Base-by-base conservation (phyloP, 1,140 invertebrate genomes). In the Popillia japonica region DNA sequence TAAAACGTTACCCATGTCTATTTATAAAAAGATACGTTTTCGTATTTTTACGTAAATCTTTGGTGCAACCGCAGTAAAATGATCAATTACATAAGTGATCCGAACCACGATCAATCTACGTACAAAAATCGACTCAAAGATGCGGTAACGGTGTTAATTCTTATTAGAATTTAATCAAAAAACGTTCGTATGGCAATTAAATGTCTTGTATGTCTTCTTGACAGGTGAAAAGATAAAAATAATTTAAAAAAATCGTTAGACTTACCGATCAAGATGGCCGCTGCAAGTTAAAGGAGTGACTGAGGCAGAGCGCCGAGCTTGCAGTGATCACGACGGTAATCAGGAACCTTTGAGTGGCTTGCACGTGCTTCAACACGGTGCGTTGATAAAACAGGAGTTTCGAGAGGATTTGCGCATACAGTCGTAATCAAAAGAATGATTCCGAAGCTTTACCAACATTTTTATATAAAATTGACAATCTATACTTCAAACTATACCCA, bases 191-290 rank as follows among this genome's bases (percentile, higher is more conserved):
- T 44, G 14, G 22, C 72, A 41, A 41, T 17, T 41, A 41, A 41
- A 74, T 3, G 72, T 42, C 72, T 41, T 17, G 17, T 41, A 41
- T 20, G 41, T 22, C 41, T n/a, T 22, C 20, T 74, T 74, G 72
- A 41, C 61, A 68, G 61, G 72, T 74, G 40, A n/a, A 74, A 74
- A 74, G 41, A 74, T 41, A 74, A 74, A 40, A 41, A 44, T 41
- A 74, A 74, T 41, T 74, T 74, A 14, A 44, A 74, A 74, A 40
- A 74, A 74, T 74, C 10, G 72, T 40, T 11, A 41, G 34, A 74
- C 72, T 74, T 44, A 74, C 72, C 72, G 72, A 74, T 74, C 40
- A 74, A 74, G 17, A 74, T 74, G 72, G 72, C 72, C 72, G 72
- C 72, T 74, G 72, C 72, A 74, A 40, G 72, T 74, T 34, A 20